Evolutionary conservation across 2,113 vertebrate genomes (phyloP).

Genomic region (Mobula hypostoma): DNA sequence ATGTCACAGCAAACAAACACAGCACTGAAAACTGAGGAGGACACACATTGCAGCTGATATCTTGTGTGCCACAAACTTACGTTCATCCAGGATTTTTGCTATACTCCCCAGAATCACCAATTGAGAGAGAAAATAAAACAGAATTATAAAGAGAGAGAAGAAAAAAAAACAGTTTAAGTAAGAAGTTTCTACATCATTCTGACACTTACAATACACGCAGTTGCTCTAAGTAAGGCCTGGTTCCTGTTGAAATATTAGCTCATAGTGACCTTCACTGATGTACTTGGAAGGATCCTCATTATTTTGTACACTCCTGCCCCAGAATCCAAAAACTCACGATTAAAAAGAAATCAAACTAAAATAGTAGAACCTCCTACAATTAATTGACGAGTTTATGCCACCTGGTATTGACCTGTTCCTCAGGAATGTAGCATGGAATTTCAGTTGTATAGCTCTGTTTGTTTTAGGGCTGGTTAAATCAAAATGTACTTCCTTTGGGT

Average conservation of each 20-base stretch:
- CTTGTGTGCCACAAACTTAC: constrained; percentile 73
- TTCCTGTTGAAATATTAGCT: not conserved
- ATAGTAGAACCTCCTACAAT: not conserved
- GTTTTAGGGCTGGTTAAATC: no score
- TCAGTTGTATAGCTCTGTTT: no score
- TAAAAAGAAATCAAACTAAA: not conserved
- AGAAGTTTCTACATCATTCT: constrained; percentile 46
- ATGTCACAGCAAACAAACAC: not conserved
- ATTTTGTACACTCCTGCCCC: not conserved
- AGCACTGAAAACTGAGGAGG: constrained; percentile 42
- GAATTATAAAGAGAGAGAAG: constrained; percentile 50
- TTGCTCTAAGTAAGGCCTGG: not conserved
- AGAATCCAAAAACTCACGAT: not conserved
- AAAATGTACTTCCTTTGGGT: no score
- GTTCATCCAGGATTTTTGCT: constrained; percentile 89
- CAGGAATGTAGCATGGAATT: not conserved
- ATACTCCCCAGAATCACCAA: constrained; percentile 76
- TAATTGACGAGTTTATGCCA: not conserved
- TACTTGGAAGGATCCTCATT: not conserved
- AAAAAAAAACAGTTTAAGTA: constrained; percentile 75
- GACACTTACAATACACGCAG: constrained; percentile 36
- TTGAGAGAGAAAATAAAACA: constrained; percentile 59
- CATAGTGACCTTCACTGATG: not conserved
- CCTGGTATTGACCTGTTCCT: not conserved
- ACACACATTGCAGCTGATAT: constrained; percentile 40